A percentile compares a stretch with the other conserved stretches of the same genome.
Evolutionary conservation across 2,113 vertebrate genomes (phyloP).

Genomic region (Cavia aperea): DNA sequence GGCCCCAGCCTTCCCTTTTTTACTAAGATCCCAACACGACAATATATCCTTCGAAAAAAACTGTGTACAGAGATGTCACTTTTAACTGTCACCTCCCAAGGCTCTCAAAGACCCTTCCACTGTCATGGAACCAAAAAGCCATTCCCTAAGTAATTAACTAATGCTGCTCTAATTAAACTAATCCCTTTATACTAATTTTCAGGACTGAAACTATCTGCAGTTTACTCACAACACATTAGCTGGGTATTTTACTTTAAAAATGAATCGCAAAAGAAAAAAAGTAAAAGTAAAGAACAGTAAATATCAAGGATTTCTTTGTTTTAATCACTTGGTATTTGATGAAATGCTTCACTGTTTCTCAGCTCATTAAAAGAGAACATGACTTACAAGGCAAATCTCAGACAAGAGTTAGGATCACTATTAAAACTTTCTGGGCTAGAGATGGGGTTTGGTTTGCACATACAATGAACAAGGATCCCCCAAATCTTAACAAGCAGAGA

Average conservation of each 20-base stretch:
- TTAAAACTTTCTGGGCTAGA: background rate
- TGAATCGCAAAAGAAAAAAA: background rate
- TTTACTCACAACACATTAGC: background rate
- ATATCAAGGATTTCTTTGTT: background rate
- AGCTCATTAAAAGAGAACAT: background rate
- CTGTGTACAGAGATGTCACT: background rate
- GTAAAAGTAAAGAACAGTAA: background rate
- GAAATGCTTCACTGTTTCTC: background rate
- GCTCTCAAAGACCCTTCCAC: background rate
- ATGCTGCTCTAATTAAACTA: background rate
- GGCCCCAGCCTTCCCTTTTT: background rate
- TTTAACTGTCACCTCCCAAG: background rate
- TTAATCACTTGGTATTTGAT: background rate
- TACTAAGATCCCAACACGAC: background rate
- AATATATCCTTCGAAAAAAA: slow-evolving; percentile 11
- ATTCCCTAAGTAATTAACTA: background rate
- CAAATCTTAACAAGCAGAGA: background rate
- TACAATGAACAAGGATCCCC: background rate
- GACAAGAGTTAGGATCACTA: background rate
- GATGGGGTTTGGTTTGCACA: background rate
- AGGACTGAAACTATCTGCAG: background rate
- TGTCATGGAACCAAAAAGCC: background rate
- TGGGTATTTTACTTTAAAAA: background rate
- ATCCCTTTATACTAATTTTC: background rate
- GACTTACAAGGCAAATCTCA: background rate